These are phyloP conservation scores for Catostylus mosaicus DNA, from an alignment of 30 jellyfish, hydroid and myxozoan genomes.

Conservation along the genomic window DNA sequence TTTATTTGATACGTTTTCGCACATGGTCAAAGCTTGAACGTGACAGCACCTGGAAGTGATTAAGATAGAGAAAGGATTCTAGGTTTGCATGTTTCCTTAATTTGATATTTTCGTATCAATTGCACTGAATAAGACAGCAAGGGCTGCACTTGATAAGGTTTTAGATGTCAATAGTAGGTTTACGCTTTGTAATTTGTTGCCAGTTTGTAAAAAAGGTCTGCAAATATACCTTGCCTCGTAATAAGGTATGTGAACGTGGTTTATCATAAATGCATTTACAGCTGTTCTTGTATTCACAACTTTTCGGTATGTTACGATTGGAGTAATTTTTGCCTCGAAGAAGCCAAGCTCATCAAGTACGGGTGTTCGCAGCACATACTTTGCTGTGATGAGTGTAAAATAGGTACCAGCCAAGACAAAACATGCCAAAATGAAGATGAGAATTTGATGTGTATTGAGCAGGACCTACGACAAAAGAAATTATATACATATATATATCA, in stretches of 20 bases:
- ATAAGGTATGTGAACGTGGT: conserved; percentile 60
- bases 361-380: conserved; percentile 50
- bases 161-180: too few relatives aligned
- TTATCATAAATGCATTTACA: conserved; percentile 56
- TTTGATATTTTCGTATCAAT: too few relatives aligned
- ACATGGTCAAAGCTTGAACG: too few relatives aligned
- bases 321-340: conserved; percentile 41
- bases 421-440: conserved; percentile 32
- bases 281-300: conserved; percentile 55
- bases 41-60: too few relatives aligned
- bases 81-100: too few relatives aligned
- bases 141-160: too few relatives aligned
- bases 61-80: too few relatives aligned
- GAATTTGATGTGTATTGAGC: conserved; percentile 43
- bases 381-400: conserved; percentile 36
- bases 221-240: conserved; percentile 55
- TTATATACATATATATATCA: too few relatives aligned
- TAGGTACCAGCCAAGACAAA: conserved; percentile 16
- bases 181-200: too few relatives aligned
- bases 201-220: background rate
- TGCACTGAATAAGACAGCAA: too few relatives aligned
- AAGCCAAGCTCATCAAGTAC: conserved; percentile 61
- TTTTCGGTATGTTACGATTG: conserved; percentile 53
- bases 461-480: too few relatives aligned
- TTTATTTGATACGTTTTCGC: too few relatives aligned